These are phyloP conservation scores for Aleiodes sp. DNA, from an alignment of 1,140 invertebrate species.

Conservation along the genomic window DNA sequence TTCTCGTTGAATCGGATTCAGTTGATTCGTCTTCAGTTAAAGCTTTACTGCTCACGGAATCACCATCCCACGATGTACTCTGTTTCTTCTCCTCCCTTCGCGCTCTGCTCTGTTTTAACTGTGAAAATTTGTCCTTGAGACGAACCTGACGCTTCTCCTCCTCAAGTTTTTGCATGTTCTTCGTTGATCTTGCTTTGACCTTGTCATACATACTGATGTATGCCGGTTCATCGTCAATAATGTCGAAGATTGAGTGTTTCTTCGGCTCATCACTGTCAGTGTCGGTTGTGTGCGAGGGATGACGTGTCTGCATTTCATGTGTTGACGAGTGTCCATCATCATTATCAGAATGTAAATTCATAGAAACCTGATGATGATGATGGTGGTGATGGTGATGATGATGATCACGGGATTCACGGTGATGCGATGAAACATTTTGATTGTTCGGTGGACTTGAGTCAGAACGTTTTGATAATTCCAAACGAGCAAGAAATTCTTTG, in stretches of 20 bases:
- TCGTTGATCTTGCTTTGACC: constrained; percentile 93
- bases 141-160: constrained; percentile 88
- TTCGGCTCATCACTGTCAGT: constrained; percentile 81
- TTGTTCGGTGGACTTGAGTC: constrained; percentile 51
- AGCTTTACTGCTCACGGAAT: constrained; percentile 74
- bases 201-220: constrained; percentile 99
- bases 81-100: constrained; percentile 87
- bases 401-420: constrained; percentile 49
- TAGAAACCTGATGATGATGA: constrained; percentile 45
- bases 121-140: constrained; percentile 88
- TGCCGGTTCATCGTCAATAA: constrained; percentile 86
- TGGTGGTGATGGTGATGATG: constrained; percentile 50
- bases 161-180: constrained; percentile 90
- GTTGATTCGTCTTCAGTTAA: constrained; percentile 62
- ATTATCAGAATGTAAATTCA: constrained; percentile 55
- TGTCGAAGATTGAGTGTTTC: constrained; percentile 93
- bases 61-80: constrained; percentile 86
- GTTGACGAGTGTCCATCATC: constrained; percentile 57
- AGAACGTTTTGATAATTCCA: constrained; percentile 66
- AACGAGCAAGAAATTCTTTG: constrained; percentile 72
- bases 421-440: constrained; percentile 46
- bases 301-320: constrained; percentile 58
- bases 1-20: constrained; percentile 63
- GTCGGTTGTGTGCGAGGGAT: constrained; percentile 60
- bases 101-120: constrained; percentile 85